Base-by-base conservation (phyloP, 1,140 invertebrate genomes). In the Trissolcus basalis region DNA sequence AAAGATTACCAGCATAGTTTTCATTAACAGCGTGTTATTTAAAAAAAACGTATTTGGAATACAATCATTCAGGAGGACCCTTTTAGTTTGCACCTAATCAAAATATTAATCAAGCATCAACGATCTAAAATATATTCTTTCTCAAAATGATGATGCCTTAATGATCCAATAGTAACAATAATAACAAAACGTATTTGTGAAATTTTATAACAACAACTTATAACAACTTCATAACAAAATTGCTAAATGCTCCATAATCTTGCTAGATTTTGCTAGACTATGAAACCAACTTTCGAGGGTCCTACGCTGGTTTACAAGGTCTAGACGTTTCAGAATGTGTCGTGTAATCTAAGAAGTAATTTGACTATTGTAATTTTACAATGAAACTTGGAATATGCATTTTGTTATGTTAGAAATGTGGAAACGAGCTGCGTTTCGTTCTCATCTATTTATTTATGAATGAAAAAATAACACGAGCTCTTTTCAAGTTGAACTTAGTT, bases 21-120 rank as follows among this genome's bases (percentile, higher is more conserved):
- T 68, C 59, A 68, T 68, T 68, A 68, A 59, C 49, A 59, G 54
- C 55, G 41, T 68, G 55, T 59, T 59, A 51, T n/a, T 59, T 59
- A 11, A 33, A 44, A 44, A 54, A 68, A 59, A 59, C 15, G 41
- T 59, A 59, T 33, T 68, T 32, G 15, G 43, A 67, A 51, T 67
- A 67, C 54, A 58, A 43, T 56, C 19, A 56, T 49, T 50, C 50
- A 33, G 14, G 15, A 39, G 54, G 63, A 67, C 53, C 47, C 12
- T 14, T 16, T 2, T 43, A 0, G 5, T 6, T 35, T 35, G n/a
- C 3, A 39, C n/a, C 36, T 11, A 39, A 39, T 11, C n/a, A 39
- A 39, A n/a, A n/a, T 39, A 9, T 39, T 39, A 9, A 39, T 11
- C n/a, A 39, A 39, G n/a, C 9, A 39, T 39, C 9, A n/a, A n/a